Evolutionary conservation across 2,113 vertebrate genomes (phyloP), one percentile per base, ranked within the genome.

Genomic region (Paramormyrops kingsleyae): DNA sequence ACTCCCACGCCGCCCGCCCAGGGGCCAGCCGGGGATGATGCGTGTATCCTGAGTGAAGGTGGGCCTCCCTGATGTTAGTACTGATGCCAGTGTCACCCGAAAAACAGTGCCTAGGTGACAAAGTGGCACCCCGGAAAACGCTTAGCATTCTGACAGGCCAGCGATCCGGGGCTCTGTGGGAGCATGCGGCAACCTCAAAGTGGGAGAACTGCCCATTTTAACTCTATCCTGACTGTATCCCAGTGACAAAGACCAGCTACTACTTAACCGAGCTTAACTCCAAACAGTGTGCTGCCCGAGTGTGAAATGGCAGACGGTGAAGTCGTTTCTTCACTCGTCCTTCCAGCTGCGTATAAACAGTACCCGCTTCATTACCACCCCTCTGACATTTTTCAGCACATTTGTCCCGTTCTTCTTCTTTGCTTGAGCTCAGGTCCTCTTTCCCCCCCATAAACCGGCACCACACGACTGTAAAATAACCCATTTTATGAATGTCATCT

Each of bases 401-500:
- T 88, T 62, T 88, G 31, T 66, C 31, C 8, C 19, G 46, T 44
- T n/a, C 17, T 87, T 27, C 4, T n/a, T 6, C 47, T 44, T 66
- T 24, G 5, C 49, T 31, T 88, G 53, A 24, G 53, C 24, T 66
- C 87, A 88, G 59, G 42, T 62, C 17, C 21, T 46, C 35, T 66
- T 19, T 35, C 52, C 39, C 35, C 87, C 56, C 49, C 9, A 62
- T n/a, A 88, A 88, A 88, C 46, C 31, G 19, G 12, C 39, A 47
- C 44, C 39, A 59, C 87, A 62, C 87, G 7, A 87, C 87, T 8
- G 24, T 88, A 62, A 88, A 88, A 88, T 46, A 17, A 44, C 31
- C 87, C 53, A 15, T 44, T 62, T 88, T 66, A 88, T 66, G 87
- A 46, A 88, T 62, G 56, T 19, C 39, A 46, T 66, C 87, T 66